phyloP scores from a whole-genome alignment of 2,797 vertebrate genomes.

The Accipiter superciliosus region DNA sequence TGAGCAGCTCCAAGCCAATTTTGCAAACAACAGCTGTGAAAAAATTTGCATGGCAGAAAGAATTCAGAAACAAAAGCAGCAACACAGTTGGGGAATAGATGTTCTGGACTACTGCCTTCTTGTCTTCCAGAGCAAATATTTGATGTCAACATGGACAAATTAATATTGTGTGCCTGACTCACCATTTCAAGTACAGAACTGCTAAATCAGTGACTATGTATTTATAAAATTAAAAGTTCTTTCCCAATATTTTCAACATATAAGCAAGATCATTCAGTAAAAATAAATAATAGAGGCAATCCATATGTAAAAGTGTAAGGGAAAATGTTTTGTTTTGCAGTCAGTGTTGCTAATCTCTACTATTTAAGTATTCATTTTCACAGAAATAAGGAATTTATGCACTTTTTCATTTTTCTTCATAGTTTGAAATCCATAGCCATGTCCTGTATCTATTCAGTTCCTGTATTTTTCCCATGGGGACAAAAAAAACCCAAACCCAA shows the following conservation, averaged over 20 bases:
- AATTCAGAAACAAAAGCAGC: conserved; percentile 11
- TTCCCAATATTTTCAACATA: background rate
- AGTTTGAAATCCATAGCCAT: background rate
- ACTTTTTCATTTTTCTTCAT: background rate
- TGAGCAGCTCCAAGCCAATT: background rate
- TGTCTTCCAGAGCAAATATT: background rate
- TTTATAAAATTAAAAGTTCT: background rate
- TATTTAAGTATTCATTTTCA: background rate
- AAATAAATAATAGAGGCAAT: background rate
- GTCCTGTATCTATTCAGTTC: background rate
- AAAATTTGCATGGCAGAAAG: background rate
- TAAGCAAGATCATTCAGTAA: background rate
- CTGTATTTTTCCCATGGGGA: background rate
- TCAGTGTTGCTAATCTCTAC: background rate
- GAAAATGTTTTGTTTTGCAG: background rate
- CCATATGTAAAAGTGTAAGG: background rate
- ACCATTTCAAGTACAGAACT: background rate
- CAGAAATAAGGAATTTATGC: background rate
- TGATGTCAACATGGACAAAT: background rate
- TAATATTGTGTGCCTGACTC: background rate
- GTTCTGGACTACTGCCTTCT: background rate
- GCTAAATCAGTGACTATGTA: background rate
- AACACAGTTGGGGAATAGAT: background rate
- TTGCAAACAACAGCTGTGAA: conserved; percentile 23
- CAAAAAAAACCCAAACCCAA: background rate